Evolutionary conservation across 2,888 invertebrate species (phyloP).

Genomic region (Litoditis marina): DNA sequence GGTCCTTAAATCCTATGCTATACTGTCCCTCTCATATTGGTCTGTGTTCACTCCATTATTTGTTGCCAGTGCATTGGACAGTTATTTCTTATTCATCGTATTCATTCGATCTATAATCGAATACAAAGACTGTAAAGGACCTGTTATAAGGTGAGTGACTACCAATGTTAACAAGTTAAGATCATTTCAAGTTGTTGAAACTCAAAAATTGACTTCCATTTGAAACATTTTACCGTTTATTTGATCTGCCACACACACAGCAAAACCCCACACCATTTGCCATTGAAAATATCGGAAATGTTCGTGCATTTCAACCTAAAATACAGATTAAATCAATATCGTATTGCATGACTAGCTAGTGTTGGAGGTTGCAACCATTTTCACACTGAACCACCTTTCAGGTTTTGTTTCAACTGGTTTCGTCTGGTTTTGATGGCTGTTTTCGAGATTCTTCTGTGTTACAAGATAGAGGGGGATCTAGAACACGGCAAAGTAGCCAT

Average conservation of each 20-base stretch:
- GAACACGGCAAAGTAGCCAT: conserved; percentile 44
- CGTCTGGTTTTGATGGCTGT: conserved; percentile 30
- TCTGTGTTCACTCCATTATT: conserved; percentile 85
- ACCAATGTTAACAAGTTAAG: neutral
- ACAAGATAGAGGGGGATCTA: conserved; percentile 46
- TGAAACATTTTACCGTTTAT: too few relatives aligned
- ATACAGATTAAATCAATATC: neutral
- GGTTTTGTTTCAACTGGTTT: conserved; percentile 36
- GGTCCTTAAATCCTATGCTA: conserved; percentile 24
- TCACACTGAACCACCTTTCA: conserved; percentile 18
- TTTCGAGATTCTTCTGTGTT: conserved; percentile 43
- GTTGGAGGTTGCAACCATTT: too few relatives aligned
- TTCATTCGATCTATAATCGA: conserved; percentile 83
- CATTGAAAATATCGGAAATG: too few relatives aligned
- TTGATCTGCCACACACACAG: too few relatives aligned
- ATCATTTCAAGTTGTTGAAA: neutral
- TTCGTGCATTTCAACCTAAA: neutral
- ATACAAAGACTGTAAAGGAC: conserved; percentile 70
- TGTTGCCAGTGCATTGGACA: conserved; percentile 84
- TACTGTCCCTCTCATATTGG: conserved; percentile 74
- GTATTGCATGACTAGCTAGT: too few relatives aligned
- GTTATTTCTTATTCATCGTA: conserved; percentile 90
- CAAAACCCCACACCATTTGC: too few relatives aligned
- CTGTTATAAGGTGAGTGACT: conserved; percentile 33
- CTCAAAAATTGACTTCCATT: too few relatives aligned